phyloP scores from a whole-genome alignment of 1,140 invertebrate species.

The Drosophila lowei region DNA sequence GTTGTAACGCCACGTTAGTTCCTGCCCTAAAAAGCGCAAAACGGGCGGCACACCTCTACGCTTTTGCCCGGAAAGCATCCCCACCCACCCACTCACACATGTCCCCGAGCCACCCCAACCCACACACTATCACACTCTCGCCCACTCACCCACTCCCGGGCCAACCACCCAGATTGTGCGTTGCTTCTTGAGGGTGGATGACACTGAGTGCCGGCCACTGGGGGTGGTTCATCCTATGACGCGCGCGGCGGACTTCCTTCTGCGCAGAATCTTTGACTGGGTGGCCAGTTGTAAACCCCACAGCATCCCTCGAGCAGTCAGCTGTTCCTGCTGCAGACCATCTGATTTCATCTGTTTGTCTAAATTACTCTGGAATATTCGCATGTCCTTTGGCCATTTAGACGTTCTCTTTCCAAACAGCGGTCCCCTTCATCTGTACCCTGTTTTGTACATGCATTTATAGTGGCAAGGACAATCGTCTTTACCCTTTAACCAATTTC shows the following conservation, averaged over 20 bases:
- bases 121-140: background rate
- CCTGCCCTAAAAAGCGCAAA: conserved; percentile 55
- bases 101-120: conserved; percentile 37
- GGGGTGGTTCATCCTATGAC: conserved; percentile 21
- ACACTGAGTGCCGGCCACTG: conserved; percentile 2
- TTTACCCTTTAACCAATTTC: too few relatives aligned
- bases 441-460: too few relatives aligned
- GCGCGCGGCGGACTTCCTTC: background rate
- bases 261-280: conserved; percentile 39
- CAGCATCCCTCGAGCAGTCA: conserved; percentile 27
- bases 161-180: too few relatives aligned
- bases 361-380: too few relatives aligned
- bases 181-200: conserved; percentile 8
- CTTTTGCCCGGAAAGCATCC: conserved; percentile 48
- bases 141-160: background rate
- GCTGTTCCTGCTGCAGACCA: background rate
- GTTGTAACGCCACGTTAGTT: conserved; percentile 45
- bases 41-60: conserved; percentile 32
- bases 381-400: too few relatives aligned
- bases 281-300: background rate
- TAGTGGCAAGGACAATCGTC: too few relatives aligned
- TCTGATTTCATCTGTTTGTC: too few relatives aligned
- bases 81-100: conserved; percentile 8
- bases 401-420: too few relatives aligned
- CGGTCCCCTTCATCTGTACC: too few relatives aligned